phyloP scores from a whole-genome alignment of 1,140 invertebrate genomes.

The Alviniconcha marisindica region DNA sequence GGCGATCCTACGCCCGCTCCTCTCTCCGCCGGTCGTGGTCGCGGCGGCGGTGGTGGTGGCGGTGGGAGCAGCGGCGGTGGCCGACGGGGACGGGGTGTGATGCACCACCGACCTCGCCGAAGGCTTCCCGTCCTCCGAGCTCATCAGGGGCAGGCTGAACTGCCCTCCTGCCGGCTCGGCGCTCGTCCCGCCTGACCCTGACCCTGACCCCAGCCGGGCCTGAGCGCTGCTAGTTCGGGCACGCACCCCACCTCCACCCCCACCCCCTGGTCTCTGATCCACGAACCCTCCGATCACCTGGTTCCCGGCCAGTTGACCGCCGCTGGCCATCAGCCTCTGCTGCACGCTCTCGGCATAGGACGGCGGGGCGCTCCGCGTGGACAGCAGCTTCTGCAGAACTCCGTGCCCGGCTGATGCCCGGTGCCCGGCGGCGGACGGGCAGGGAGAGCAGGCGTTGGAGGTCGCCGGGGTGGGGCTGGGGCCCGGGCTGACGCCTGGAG shows the following conservation, averaged over 20 bases:
- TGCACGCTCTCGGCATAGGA: constrained; percentile 28
- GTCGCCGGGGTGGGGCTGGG: constrained; percentile 21
- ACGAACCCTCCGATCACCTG: constrained; percentile 5
- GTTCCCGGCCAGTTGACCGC: background rate
- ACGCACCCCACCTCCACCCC: background rate
- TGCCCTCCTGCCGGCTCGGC: background rate
- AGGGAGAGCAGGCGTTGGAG: constrained; percentile 9
- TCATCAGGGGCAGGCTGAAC: constrained; percentile 21
- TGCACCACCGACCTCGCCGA: constrained; percentile 18
- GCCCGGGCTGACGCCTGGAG: constrained; percentile 28
- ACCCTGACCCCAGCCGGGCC: background rate
- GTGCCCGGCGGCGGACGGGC: background rate
- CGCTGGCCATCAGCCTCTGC: constrained; percentile 22
- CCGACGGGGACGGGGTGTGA: constrained; percentile 3
- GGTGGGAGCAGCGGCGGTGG: constrained; percentile 11
- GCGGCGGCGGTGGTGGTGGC: background rate
- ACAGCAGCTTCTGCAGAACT: constrained; percentile 33
- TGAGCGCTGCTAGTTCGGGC: background rate
- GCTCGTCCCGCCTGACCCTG: background rate
- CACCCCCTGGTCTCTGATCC: constrained; percentile 5
- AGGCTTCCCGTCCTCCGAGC: constrained; percentile 28
- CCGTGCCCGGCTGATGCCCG: background rate
- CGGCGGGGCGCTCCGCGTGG: constrained; percentile 4
- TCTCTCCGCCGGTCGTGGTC: background rate
- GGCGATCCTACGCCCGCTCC: constrained; percentile 7